Percentiles rank a stretch among this genome's conserved stretches.
These are phyloP conservation scores for Gibbula magus DNA, from an alignment of 2,888 invertebrate species.

Conservation along the genomic window DNA sequence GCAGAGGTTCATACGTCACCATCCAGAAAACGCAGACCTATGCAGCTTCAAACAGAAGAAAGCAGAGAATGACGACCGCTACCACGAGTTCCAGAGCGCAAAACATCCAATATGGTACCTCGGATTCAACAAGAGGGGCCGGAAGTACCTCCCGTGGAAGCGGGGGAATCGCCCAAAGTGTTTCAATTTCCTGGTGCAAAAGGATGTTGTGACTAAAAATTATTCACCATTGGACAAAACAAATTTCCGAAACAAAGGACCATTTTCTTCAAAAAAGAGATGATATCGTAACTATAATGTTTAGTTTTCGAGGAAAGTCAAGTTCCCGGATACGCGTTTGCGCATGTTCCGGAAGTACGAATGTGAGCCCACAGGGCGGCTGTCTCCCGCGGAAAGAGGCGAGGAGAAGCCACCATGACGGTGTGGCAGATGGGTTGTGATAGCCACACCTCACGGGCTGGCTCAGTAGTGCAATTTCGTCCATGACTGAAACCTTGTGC, in stretches of 20 bases:
- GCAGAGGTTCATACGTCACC: too few relatives aligned
- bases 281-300: background rate
- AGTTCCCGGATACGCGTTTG: background rate
- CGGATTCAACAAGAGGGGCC: slow-evolving; percentile 46
- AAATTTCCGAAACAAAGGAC: background rate
- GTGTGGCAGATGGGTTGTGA: background rate
- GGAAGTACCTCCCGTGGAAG: slow-evolving; percentile 34
- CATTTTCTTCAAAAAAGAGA: background rate
- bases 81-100: slow-evolving; percentile 36
- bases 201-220: background rate
- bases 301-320: background rate
- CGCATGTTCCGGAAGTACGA: background rate
- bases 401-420: background rate
- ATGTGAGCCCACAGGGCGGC: background rate
- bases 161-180: background rate
- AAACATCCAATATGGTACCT: slow-evolving; percentile 44
- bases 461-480: slow-evolving; percentile 8
- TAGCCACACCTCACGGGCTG: background rate
- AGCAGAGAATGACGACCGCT: slow-evolving; percentile 22
- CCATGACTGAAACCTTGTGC: background rate
- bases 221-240: background rate
- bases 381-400: background rate
- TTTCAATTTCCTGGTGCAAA: background rate
- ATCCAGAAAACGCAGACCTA: background rate
- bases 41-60: slow-evolving; percentile 43